Base-by-base conservation (phyloP, 2,113 vertebrate genomes). In the Catharus minimus region DNA sequence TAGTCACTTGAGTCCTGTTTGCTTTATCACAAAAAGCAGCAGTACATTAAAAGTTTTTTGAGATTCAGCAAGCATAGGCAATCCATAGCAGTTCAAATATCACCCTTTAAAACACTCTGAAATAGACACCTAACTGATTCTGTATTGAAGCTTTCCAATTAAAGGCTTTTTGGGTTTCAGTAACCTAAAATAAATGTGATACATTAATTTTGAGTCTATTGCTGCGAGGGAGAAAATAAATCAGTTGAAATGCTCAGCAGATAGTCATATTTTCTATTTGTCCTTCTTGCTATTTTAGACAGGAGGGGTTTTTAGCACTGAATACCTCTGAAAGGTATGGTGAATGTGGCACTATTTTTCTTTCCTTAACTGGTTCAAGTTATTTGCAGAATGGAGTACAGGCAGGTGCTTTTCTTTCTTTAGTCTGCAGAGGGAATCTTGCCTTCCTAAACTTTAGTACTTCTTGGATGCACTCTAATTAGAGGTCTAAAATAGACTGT, bases 391-490 rank as follows among this genome's bases (percentile, higher is more conserved):
- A 47, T 30, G 12, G 38, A 50, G 16, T 7, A 73, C 4, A 7
- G 10, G 44, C 86, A 78, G 75, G 18, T 49, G 77, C 8, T 88
- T 91, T 94, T 88, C 60, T 39, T 41, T 60, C 30, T 86, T 88
- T 56, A 55, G 47, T 85, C 79, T 85, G 67, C 20, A 82, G 67
- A 83, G 65, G 61, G 74, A 90, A 83, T 71, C 80, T 86, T 83
- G 52, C 14, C 47, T 77, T 78, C 65, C 20, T 75, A 44, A 72
- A 64, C 44, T 90, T 60, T 20, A 81, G 17, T 44, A 39, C 6
- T 81, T 78, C 52, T 86, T 88, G 44, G 57, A 86, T 86, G 53
- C 15, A 26, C 27, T 86, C 75, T 90, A 86, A 71, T 87, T 87
- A 47, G 23, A 77, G 15, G 28, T 82, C 76, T 88, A 67, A 74